Percentiles rank a stretch among this genome's conserved stretches.
phyloP scores from a whole-genome alignment of 2,113 vertebrate genomes.

The Opisthocomus hoazin region DNA sequence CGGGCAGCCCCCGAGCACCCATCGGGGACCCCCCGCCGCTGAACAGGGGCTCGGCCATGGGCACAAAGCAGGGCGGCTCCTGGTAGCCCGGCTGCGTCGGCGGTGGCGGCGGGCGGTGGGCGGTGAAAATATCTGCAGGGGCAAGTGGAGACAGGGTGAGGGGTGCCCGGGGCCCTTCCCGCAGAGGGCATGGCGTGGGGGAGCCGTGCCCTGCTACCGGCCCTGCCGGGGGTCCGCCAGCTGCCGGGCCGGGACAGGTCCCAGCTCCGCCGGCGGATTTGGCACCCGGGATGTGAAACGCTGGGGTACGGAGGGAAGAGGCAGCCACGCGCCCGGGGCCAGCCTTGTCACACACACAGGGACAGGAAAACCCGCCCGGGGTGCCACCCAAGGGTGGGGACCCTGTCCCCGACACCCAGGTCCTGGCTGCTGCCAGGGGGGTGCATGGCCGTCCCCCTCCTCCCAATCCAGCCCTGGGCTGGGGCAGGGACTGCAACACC shows the following conservation, averaged over 20 bases:
- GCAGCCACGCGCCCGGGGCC: not conserved
- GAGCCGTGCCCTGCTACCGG: rapidly evolving
- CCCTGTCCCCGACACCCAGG: not conserved
- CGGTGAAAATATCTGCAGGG: conserved; percentile 69
- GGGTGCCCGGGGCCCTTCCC: not conserved
- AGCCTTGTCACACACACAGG: not conserved
- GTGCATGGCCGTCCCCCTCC: rapidly evolving
- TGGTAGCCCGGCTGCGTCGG: conserved; percentile 22
- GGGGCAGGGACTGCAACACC: not conserved
- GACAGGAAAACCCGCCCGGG: not conserved
- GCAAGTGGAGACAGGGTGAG: not conserved
- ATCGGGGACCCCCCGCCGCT: not conserved
- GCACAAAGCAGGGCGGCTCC: conserved; percentile 50
- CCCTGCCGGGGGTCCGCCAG: not conserved
- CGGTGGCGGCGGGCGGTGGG: not conserved
- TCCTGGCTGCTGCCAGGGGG: not conserved
- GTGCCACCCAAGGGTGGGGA: not conserved
- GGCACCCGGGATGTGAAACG: not conserved
- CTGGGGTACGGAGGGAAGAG: not conserved
- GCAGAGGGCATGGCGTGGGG: rapidly evolving
- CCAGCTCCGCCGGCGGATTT: rapidly evolving
- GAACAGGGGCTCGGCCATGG: conserved; percentile 49
- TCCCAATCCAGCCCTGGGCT: not conserved
- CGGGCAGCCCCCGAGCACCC: not conserved
- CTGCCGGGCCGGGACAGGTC: not conserved